Base-by-base conservation (phyloP, 1,140 invertebrate species). In the Leguminivora glycinivorella region DNA sequence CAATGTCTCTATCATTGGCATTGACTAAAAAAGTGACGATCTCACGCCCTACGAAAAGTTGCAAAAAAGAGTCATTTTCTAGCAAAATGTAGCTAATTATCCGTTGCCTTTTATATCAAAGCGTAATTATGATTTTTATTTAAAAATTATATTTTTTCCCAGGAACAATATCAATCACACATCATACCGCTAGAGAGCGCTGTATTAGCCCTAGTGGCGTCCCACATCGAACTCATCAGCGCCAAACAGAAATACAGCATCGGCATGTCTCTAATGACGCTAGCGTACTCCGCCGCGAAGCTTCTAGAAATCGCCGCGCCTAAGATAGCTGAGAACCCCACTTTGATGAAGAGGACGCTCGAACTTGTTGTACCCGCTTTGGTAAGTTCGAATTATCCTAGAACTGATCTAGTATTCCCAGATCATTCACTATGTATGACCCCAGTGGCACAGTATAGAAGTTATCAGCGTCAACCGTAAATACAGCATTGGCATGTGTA, bases 141-240 rank as follows among this genome's bases (percentile, higher is more conserved):
- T 40, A 52, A 1, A 5, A 19, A 22, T 17, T 17, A 52, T 52
- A 47, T 22, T 10, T 63, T 2, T 63, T 10, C 58, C 10, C 84
- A 96, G 95, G 94, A 94, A 56, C 94, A 94, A 4, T 96, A 95
- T 82, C 93, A 94, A 17, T 95, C 94, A 75, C 96, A 98, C 82
- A 95, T 96, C 5, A 95, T 97, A 75, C 96, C 96, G 24, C 95
- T 95, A 0, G 96, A 98, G 83, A 96, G 95, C 78, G 96, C 96
- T 73, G 93, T 97, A 6, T 90, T 95, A 71, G 93, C 93, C 26
- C 92, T 94, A 1, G 92, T 95, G 7, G 79, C 82, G 0, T 84
- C 82, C 5, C 90, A 92, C 75, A 87, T 87, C 74, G 88, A 90
- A 70, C 77, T 89, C 9, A 91, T 92, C 72, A 91, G 84, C 69